Conservation (phyloP, 1,140 invertebrate species). For the Meloidogyne exigua region DNA sequence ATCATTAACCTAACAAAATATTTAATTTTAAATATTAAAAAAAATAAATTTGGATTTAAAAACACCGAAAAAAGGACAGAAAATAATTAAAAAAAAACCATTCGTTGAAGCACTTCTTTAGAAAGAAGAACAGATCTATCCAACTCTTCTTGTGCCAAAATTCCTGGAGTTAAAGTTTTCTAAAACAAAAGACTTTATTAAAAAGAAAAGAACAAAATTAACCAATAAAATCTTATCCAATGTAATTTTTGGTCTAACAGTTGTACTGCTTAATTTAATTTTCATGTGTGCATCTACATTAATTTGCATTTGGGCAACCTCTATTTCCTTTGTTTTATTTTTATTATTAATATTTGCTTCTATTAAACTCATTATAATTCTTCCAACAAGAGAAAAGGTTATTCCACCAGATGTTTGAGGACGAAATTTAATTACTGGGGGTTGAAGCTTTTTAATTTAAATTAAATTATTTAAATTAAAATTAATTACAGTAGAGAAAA, state of each 20-base stretch:
- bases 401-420: conserved; percentile 52
- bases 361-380: conserved; percentile 45
- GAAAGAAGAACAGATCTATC: conserved; percentile 60
- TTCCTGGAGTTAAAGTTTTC: conserved; percentile 53
- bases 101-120: conserved; percentile 59
- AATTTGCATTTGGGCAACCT: conserved; percentile 55
- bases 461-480: neutral
- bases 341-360: conserved; percentile 4
- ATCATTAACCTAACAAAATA: conserved; percentile 53
- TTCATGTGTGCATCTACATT: conserved; percentile 57
- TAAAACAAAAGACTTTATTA: conserved; percentile 31
- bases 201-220: conserved; percentile 19
- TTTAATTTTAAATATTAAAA: neutral
- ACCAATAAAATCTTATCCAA: conserved; percentile 56
- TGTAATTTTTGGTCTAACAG: conserved; percentile 56
- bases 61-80: too few relatives aligned
- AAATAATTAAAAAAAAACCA: conserved; percentile 36
- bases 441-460: conserved; percentile 20
- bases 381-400: conserved; percentile 49
- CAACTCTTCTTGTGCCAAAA: conserved; percentile 59
- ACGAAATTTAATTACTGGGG: conserved; percentile 52
- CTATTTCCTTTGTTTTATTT: conserved; percentile 35
- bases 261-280: conserved; percentile 49
- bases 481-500: conserved; percentile 36
- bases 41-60: too few relatives aligned